Percentiles rank a stretch among this genome's conserved stretches.
These are phyloP conservation scores for Kryphioiulus occultus DNA, from an alignment of 2,888 invertebrate genomes.

Conservation along the genomic window DNA sequence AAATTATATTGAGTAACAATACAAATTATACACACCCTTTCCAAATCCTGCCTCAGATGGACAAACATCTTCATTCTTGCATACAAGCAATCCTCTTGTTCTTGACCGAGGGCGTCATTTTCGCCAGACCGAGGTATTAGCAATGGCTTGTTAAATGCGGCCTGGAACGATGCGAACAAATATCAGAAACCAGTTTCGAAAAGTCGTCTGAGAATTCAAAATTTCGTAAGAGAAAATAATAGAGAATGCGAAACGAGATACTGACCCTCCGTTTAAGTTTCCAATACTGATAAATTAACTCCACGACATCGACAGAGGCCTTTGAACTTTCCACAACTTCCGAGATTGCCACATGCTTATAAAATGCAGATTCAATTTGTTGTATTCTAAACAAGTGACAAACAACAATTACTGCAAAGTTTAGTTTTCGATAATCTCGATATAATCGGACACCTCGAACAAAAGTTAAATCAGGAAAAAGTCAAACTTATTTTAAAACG, in stretches of 20 bases:
- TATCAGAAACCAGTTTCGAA: slow-evolving; percentile 49
- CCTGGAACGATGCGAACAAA: slow-evolving; percentile 66
- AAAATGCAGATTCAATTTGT: slow-evolving; percentile 93
- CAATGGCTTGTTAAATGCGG: slow-evolving; percentile 82
- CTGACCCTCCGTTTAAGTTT: slow-evolving; percentile 80
- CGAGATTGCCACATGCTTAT: slow-evolving; percentile 84
- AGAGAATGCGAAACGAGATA: neutral
- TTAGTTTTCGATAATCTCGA: neutral
- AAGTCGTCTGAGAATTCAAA: neutral
- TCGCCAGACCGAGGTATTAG: slow-evolving; percentile 87
- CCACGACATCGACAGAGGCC: slow-evolving; percentile 83
- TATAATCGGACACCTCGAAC: too few relatives aligned
- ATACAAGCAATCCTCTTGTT: slow-evolving; percentile 76
- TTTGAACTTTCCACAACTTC: slow-evolving; percentile 81
- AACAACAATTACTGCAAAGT: neutral
- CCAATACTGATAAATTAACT: slow-evolving; percentile 95
- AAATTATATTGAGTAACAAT: neutral
- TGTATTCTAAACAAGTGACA: slow-evolving; percentile 72
- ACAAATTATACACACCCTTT: slow-evolving; percentile 70
- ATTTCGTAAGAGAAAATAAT: too few relatives aligned
- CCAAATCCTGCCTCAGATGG: slow-evolving; percentile 92
- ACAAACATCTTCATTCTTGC: slow-evolving; percentile 97
- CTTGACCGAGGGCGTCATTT: slow-evolving; percentile 75
- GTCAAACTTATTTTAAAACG: too few relatives aligned
- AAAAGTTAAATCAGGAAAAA: too few relatives aligned